Evolutionary conservation across 2,113 vertebrate species (phyloP).

Genomic region (Ictalurus punctatus): DNA sequence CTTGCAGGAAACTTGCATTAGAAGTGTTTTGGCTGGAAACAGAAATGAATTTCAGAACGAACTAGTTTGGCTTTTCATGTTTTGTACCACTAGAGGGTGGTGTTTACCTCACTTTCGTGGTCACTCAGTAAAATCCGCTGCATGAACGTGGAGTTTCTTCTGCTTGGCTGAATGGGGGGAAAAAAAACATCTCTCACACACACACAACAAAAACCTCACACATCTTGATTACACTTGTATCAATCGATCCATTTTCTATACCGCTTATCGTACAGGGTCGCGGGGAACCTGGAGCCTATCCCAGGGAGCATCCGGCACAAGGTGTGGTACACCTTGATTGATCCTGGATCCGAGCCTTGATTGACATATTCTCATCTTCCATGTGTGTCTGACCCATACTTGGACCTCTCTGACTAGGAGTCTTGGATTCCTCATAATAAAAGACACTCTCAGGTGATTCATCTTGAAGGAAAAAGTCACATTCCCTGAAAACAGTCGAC

Average conservation of each 20-base stretch:
- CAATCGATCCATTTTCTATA: no score
- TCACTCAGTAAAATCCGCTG: neutral
- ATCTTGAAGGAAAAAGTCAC: neutral
- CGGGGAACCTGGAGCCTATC: no score
- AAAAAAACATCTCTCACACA: neutral
- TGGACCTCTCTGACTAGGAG: neutral
- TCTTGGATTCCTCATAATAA: neutral
- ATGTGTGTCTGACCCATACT: neutral
- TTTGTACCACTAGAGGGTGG: slow-evolving; percentile 53
- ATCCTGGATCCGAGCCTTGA: neutral
- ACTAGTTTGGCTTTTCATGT: neutral
- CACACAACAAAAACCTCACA: neutral
- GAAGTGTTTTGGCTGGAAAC: neutral
- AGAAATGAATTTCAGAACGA: neutral
- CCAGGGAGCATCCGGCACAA: no score
- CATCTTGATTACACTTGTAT: neutral
- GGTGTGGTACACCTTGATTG: no score
- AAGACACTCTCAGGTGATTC: neutral
- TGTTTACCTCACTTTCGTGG: slow-evolving; percentile 39
- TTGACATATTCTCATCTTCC: neutral
- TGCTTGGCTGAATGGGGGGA: neutral
- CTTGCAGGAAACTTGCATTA: neutral
- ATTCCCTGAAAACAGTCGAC: neutral
- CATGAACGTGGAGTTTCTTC: neutral
- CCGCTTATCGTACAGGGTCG: no score